phyloP scores from a whole-genome alignment of 2,797 vertebrate genomes.

The Amniataba percoides region DNA sequence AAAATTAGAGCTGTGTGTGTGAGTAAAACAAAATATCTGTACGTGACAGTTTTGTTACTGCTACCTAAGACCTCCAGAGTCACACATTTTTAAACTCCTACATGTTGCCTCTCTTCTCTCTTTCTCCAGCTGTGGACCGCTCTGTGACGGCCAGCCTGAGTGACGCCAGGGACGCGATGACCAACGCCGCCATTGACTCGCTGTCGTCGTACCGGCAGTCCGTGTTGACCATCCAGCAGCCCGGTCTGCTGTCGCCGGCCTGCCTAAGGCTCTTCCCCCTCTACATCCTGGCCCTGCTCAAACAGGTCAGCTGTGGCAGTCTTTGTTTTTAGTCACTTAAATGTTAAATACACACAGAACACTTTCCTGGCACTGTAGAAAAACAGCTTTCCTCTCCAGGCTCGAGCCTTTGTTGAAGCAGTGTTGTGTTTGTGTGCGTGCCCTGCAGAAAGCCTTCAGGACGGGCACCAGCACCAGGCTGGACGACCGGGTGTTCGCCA shows the following conservation, averaged over 20 bases:
- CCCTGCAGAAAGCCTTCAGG: conserved; percentile 92
- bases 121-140: conserved; percentile 90
- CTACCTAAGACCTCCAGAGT: neutral
- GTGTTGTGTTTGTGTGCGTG: conserved; percentile 7
- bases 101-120: neutral
- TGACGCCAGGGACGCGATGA: conserved; percentile 94
- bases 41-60: too few relatives aligned
- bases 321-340: neutral
- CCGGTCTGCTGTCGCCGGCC: conserved; percentile 91
- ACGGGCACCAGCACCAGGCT: conserved; percentile 91
- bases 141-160: conserved; percentile 91
- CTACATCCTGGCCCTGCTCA: conserved; percentile 92
- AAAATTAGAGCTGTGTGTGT: neutral
- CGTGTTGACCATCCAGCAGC: conserved; percentile 92
- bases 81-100: neutral
- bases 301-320: conserved; percentile 86
- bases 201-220: conserved; percentile 90
- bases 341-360: neutral
- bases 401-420: neutral
- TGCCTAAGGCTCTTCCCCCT: conserved; percentile 93
- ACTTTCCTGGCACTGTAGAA: neutral
- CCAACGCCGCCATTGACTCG: conserved; percentile 94
- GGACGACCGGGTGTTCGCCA: conserved; percentile 94
- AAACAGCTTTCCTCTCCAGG: neutral
- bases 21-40: too few relatives aligned